A percentile compares a stretch with the other conserved stretches of the same genome.
phyloP scores from a whole-genome alignment of 64 coral and sea anemone species.

The Montipora efflorescens region DNA sequence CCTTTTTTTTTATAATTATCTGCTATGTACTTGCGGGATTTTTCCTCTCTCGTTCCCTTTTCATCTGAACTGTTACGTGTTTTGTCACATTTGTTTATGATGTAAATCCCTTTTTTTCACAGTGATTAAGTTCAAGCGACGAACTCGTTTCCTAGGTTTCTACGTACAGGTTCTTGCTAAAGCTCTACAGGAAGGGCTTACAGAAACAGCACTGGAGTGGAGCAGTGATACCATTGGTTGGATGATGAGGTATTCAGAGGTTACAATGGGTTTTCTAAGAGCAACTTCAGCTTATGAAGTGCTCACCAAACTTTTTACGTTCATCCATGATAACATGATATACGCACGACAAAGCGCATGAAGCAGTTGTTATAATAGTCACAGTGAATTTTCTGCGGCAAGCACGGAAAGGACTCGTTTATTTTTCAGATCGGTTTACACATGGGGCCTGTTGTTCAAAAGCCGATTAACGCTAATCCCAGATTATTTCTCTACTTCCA shows the following conservation, averaged over 20 bases:
- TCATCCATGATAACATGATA: too few relatives aligned
- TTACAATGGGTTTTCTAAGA: neutral
- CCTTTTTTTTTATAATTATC: neutral
- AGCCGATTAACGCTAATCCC: too few relatives aligned
- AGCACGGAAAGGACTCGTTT: too few relatives aligned
- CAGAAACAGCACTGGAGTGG: conserved; percentile 85
- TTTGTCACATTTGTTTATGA: neutral
- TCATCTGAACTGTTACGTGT: neutral
- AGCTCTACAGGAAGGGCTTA: conserved; percentile 84
- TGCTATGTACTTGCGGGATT: too few relatives aligned
- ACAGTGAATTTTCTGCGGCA: too few relatives aligned
- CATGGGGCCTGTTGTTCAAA: too few relatives aligned
- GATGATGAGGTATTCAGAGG: conserved; percentile 68
- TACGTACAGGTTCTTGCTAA: conserved; percentile 92
- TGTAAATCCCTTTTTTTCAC: neutral
- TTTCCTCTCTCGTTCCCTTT: neutral
- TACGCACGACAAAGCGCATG: too few relatives aligned
- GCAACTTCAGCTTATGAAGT: too few relatives aligned
- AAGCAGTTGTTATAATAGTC: too few relatives aligned
- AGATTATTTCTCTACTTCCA: too few relatives aligned
- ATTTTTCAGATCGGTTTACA: too few relatives aligned
- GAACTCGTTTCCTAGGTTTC: conserved; percentile 93
- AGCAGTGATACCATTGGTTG: conserved; percentile 83
- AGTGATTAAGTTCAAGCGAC: conserved; percentile 96
- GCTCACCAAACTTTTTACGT: too few relatives aligned